Evolutionary conservation across 2,113 vertebrate genomes (phyloP), one percentile per base, ranked within the genome.

Genomic region (Gallinago undulata): DNA sequence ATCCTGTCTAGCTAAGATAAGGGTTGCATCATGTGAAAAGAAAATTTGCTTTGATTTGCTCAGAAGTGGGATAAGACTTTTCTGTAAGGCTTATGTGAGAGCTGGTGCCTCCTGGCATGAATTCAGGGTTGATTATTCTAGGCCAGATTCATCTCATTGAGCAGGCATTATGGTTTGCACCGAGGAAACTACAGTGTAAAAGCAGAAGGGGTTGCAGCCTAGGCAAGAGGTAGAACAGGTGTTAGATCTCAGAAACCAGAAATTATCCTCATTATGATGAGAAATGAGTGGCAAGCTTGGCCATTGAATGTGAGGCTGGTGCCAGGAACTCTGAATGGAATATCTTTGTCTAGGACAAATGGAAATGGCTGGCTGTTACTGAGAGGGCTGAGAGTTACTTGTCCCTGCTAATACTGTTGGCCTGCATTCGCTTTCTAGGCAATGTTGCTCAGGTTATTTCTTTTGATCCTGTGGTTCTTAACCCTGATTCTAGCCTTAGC

Each of bases 1-100:
- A 91, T 86, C 72, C 43, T 56, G 80, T 81, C 91, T 90, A 60
- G 43, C 39, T 53, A 30, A 95, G 77, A 93, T 82, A 94, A 95
- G 64, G 56, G 47, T 41, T 96, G 89, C 35, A 75, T 81, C 47
- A 50, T 37, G 25, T 27, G 69, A 30, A 91, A 74, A 74, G 64
- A 4, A 87, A 59, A 89, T 17, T 59, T 15, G 28, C 62, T 93
- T 93, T 88, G 57, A 80, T 76, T 86, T 81, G 59, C 75, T 86
- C 31, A 84, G 63, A 66, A 93, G 37, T n/a, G 22, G 50, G n/a
- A 86, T 92, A 72, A 82, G 41, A 79, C 56, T 88, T 82, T 88
- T 66, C 41, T 69, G 24, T 25, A 55, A 70, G 88, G 33, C 30
- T 76, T 31, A 87, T 85, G 85, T 1, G 3, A 84, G 31, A 89